Percentiles rank a stretch among this genome's conserved stretches.
Evolutionary conservation across 2,797 vertebrate species (phyloP).

Genomic region (Pampus argenteus): DNA sequence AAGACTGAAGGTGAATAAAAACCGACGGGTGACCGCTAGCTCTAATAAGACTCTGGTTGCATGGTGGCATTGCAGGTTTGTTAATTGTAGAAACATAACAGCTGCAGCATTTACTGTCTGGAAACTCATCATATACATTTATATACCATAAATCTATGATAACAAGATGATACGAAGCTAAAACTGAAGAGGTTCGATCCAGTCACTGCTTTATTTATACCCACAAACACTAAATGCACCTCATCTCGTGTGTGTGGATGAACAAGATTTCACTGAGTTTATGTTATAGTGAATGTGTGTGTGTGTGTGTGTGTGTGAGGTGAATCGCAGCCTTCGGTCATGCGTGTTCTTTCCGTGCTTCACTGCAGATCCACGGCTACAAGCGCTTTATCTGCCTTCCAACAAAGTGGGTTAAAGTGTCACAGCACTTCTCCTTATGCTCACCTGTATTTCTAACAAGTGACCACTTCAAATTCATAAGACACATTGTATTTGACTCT

Average conservation of each 20-base stretch:
- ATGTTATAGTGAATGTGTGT: slow-evolving; percentile 5
- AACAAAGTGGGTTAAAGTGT: slow-evolving; percentile 35
- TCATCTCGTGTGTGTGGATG: slow-evolving; percentile 12
- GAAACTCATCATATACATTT: slow-evolving; percentile 6
- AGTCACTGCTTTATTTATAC: slow-evolving; percentile 7
- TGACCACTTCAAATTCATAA: not conserved
- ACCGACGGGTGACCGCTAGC: slow-evolving; percentile 5
- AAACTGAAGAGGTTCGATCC: slow-evolving; percentile 9
- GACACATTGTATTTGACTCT: not conserved
- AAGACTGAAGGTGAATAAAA: slow-evolving; percentile 34
- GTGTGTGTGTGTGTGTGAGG: slow-evolving; percentile 18
- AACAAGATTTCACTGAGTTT: not conserved
- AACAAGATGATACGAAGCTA: not conserved
- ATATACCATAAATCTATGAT: slow-evolving; percentile 13
- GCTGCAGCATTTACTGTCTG: not conserved
- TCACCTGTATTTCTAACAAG: slow-evolving; percentile 19
- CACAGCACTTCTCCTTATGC: slow-evolving; percentile 27
- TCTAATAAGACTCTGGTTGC: not conserved
- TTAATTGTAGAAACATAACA: not conserved
- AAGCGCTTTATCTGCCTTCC: slow-evolving; percentile 30
- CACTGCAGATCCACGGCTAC: slow-evolving; percentile 28
- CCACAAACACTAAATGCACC: slow-evolving; percentile 22
- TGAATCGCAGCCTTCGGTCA: slow-evolving; percentile 42
- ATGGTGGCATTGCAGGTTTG: not conserved
- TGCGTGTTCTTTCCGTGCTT: slow-evolving; percentile 36